Base-by-base conservation (phyloP, 2,113 vertebrate genomes). In the Mugil cephalus region DNA sequence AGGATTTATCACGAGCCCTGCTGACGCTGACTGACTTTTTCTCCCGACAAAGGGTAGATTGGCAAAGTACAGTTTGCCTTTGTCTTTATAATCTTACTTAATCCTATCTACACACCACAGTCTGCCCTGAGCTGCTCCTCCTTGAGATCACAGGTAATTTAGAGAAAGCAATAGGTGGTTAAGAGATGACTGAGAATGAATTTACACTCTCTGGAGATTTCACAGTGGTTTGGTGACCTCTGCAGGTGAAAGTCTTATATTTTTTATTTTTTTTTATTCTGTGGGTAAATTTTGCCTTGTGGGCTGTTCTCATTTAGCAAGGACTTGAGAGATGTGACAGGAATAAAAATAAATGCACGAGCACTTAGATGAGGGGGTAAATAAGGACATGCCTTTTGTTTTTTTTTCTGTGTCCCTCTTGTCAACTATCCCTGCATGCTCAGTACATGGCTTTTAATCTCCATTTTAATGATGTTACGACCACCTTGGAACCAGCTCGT, bases 171-270 rank as follows among this genome's bases (percentile, higher is more conserved):
- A n/a, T n/a, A n/a, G n/a, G 18, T 12, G 11, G 12, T 30, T 50
- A 13, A 15, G 39, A 19, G 17, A 38, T 76, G 8, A 48, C 12
- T 39, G 9, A 35, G 9, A 53, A 6, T 35, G 11, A 1, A 0
- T 5, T 12, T 0, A 15, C 4, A 0, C 19, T 18, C 14, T 45
- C 34, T 67, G 14, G 51, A 80, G 48, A 21, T 69, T 51, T 65
- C 1, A 36, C 40, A 51, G 80, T 63, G 59, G 55, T 85, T 50
- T 83, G 51, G 74, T 60, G 87, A 83, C 89, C 74, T 80, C 88
- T 91, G 74, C 69, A 74, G 89, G 88, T 60, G 45, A 8, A 50
- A 65, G 13, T n/a, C 5, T 39, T 3, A n/a, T 21, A 3, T 35
- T 12, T 8, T 8, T 43, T 2, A 10, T 21, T 2, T 35, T 12